A percentile compares a stretch with the other conserved stretches of the same genome.
Conservation (phyloP, 2,113 vertebrate genomes). For the Pteruthius melanotis region DNA sequence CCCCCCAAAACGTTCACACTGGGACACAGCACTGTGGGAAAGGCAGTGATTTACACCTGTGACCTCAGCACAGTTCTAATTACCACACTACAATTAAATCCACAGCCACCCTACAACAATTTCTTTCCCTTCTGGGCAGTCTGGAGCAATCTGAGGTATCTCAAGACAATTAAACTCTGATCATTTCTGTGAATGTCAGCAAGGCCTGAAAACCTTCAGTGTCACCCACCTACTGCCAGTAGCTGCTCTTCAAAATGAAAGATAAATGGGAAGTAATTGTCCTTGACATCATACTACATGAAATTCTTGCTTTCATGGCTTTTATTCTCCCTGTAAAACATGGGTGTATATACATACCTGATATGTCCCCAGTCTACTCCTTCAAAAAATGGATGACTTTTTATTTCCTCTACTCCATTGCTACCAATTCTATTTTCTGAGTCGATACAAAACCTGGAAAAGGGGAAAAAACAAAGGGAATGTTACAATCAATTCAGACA, state of each 20-base stretch:
- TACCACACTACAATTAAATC: neutral
- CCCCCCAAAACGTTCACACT: neutral
- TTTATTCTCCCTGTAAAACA: neutral
- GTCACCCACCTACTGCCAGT: neutral
- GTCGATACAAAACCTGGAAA: constrained; percentile 88
- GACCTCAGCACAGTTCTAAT: neutral
- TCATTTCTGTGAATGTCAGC: neutral
- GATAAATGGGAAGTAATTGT: neutral
- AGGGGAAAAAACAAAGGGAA: neutral
- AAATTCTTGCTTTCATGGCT: neutral
- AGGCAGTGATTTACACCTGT: neutral
- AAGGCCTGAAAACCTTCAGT: neutral
- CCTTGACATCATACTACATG: neutral
- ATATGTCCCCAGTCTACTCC: constrained; percentile 97
- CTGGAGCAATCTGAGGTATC: neutral
- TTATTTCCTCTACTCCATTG: constrained; percentile 93
- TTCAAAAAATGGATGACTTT: constrained; percentile 92
- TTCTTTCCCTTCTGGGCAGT: neutral
- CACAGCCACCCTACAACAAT: neutral
- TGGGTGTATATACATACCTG: constrained; percentile 73
- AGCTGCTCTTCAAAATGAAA: neutral
- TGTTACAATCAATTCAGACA: neutral
- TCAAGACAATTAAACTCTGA: neutral
- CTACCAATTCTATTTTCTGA: constrained; percentile 93
- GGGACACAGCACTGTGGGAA: neutral